Base-by-base conservation (phyloP, 2,888 invertebrate species). In the Tenthredo livida region DNA sequence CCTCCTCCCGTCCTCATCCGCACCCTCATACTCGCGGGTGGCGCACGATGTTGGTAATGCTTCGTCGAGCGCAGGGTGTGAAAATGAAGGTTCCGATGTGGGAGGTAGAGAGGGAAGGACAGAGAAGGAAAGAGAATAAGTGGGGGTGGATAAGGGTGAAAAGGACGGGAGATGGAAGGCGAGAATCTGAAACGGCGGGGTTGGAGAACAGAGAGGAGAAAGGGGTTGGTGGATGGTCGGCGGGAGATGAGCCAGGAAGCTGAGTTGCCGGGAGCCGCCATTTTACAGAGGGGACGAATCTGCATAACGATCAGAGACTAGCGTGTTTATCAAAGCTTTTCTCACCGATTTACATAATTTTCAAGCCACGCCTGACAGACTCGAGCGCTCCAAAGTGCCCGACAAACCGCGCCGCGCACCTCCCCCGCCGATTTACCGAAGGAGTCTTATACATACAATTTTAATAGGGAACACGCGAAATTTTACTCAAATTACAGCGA, bases 321-420 rank as follows among this genome's bases (percentile, higher is more conserved):
- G 91, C 92, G 92, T 93, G 92, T 93, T 93, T 93, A 93, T 93
- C 93, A 93, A 93, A 93, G 93, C 92, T 93, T 93, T 92, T 93
- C 93, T 93, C 92, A 92, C 91, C 90, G 92, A 93, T 93, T 92
- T 93, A 92, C 93, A 93, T 93, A 93, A 93, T 93, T 92, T 93
- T 92, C 43, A 91, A 90, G 90, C 90, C 90, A 90, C 91, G 90
- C 88, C 89, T 85, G 75, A 85, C 85, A 47, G 84, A 85, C 47
- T 67, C 83, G 29, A 40, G 29, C 83, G 67, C 29, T 73, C 72
- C 72, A 83, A 83, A 83, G 83, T 83, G 83, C 83, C 70, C 83
- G 77, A 47, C 50, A 54, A 77, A 29, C 65, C 54, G 21, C 40
- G n/a, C 80, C 40, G 61, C 58, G 17, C 61, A 33, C 9, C 58